Evolutionary conservation across 2,113 vertebrate genomes (phyloP), one percentile per base, ranked within the genome.

Genomic region (Oophaga pumilio): DNA sequence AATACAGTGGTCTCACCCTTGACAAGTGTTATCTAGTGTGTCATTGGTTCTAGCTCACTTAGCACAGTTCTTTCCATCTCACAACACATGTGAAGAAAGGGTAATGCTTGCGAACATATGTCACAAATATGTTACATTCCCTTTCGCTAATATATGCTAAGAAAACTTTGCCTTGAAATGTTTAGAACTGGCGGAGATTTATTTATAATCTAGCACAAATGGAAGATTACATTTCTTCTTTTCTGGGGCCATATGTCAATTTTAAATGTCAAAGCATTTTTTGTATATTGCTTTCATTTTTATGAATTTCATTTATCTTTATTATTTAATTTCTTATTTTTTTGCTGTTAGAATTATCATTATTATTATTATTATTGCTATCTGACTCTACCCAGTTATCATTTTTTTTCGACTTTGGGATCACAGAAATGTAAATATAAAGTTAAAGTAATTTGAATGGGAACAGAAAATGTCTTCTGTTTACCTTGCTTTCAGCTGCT

Each of bases 21-120:
- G 87, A 88, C 87, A 88, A 83, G 86, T 88, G 87, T 88, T 88
- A 88, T 88, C 81, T 88, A 84, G 59, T 33, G 80, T 88, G 80
- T 68, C 60, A 77, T 77, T 88, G 87, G 73, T 82, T 88, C 71
- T 84, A 52, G 66, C 87, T 73, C 87, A 88, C 81, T 56, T 88
- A 84, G 60, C 80, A 88, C 57, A 83, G 71, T 84, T 68, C 76
- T 56, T 74, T 85, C 52, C 84, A 78, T 79, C 50, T 79, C 17
- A 76, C 60, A 88, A 88, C 82, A 43, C 60, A 76, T 84, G 52
- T 43, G 69, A 76, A 69, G 78, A 82, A 68, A 84, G 81, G 50
- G 80, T 53, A 83, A 84, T 88, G 71, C 53, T 12, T 84, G 87
- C 64, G 59, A 88, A 77, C 87, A 88, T 88, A 88, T 84, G 79